Conservation (phyloP, 2,888 invertebrate genomes). For the Lepeophtheirus nordmannii region DNA sequence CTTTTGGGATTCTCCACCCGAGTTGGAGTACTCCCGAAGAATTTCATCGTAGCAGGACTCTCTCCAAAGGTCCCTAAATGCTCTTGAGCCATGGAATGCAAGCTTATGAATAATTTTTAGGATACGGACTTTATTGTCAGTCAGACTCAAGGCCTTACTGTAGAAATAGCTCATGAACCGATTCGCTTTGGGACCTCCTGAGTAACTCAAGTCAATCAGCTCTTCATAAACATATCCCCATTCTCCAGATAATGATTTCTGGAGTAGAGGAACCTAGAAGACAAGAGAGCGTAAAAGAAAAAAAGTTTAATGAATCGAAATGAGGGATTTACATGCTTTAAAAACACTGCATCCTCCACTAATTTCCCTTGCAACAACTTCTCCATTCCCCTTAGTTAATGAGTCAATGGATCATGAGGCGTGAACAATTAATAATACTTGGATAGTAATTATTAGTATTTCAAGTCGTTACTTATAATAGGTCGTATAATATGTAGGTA, state of each 20-base stretch:
- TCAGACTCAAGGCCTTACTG: not conserved
- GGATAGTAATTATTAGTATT: too few relatives aligned
- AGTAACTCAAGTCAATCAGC: not conserved
- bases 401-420: too few relatives aligned
- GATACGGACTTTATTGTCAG: not conserved
- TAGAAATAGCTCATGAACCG: not conserved
- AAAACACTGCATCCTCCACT: not conserved
- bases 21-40: not conserved
- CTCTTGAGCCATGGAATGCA: not conserved
- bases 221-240: not conserved
- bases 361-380: not conserved
- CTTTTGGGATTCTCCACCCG: not conserved
- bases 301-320: not conserved
- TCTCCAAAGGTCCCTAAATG: not conserved
- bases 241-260: not conserved
- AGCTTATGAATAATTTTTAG: slow-evolving; percentile 2
- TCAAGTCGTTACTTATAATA: too few relatives aligned
- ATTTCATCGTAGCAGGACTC: not conserved
- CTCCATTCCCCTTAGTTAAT: not conserved
- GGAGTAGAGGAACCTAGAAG: not conserved
- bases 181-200: not conserved
- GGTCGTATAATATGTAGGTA: too few relatives aligned
- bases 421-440: too few relatives aligned
- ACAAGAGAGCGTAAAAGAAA: not conserved
- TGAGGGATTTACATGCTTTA: not conserved